Percentiles rank a stretch among this genome's conserved stretches.
Evolutionary conservation across 2,888 invertebrate genomes (phyloP).

Genomic region (Autographa pulchrina): DNA sequence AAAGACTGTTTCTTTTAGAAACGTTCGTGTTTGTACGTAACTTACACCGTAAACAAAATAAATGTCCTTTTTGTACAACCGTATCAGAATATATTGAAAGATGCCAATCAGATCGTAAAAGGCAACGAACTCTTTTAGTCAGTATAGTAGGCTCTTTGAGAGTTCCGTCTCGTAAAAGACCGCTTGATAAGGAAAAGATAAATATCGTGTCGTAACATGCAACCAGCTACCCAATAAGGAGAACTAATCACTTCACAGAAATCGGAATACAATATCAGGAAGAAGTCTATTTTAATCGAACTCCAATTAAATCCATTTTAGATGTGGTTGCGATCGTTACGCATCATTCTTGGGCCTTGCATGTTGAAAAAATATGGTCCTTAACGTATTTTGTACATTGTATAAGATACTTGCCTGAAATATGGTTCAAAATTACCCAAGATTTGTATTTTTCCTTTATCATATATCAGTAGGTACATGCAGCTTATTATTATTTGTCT

Average conservation of each 20-base stretch:
- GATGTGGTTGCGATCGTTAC: constrained; percentile 11
- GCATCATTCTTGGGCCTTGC: constrained; percentile 26
- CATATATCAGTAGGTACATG: no score
- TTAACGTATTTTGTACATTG: not conserved
- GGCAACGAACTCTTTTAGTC: constrained; percentile 47
- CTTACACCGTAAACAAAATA: not conserved
- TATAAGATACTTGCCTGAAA: no score
- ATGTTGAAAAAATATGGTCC: constrained; percentile 42
- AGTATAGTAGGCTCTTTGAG: constrained; percentile 24
- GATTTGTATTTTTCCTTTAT: no score
- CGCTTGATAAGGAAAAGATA: constrained; percentile 55
- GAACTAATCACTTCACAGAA: constrained; percentile 49
- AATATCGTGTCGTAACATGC: constrained; percentile 37
- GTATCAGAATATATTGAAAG: constrained; percentile 22
- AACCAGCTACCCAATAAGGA: constrained; percentile 40
- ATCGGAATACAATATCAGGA: constrained; percentile 60
- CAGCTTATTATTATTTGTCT: no score
- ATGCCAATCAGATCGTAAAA: constrained; percentile 41
- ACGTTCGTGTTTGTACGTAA: not conserved
- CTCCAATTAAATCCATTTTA: constrained; percentile 40
- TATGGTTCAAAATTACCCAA: no score
- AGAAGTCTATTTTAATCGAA: constrained; percentile 37
- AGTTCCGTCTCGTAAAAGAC: constrained; percentile 35
- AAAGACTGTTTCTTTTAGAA: not conserved
- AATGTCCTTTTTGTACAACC: not conserved